phyloP scores from a whole-genome alignment of 2,888 invertebrate species.

The Dynastes tityus region DNA sequence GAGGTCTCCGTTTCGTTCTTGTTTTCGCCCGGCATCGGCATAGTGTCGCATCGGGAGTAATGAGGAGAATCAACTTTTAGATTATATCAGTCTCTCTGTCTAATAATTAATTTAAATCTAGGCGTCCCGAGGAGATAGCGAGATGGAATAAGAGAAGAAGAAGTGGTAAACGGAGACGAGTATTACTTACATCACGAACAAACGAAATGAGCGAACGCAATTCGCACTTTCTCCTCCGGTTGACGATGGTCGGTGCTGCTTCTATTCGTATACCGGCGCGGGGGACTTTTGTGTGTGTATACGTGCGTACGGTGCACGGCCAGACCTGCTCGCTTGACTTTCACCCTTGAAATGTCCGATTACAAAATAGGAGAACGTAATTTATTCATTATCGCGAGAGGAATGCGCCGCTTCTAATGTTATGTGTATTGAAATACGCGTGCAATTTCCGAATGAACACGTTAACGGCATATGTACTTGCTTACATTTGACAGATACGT shows the following conservation, averaged over 20 bases:
- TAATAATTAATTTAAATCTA: conserved; percentile 55
- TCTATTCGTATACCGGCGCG: conserved; percentile 15
- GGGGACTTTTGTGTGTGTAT: neutral
- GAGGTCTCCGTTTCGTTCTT: conserved; percentile 10
- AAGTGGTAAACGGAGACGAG: conserved; percentile 26
- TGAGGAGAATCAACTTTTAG: conserved; percentile 52
- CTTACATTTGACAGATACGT: too few species aligned
- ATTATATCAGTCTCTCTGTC: conserved; percentile 51
- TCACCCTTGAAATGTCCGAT: conserved; percentile 64
- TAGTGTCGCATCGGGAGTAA: conserved; percentile 20
- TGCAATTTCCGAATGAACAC: too few species aligned
- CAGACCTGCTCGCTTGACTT: conserved; percentile 61
- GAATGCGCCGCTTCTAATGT: neutral
- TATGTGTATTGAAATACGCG: too few species aligned
- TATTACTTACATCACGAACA: conserved; percentile 36
- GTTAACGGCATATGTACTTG: too few species aligned
- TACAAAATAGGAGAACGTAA: conserved; percentile 60
- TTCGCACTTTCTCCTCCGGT: conserved; percentile 46
- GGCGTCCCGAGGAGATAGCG: conserved; percentile 50
- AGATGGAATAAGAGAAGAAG: neutral
- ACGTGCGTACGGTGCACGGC: neutral
- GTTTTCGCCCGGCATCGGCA: neutral
- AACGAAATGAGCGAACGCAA: conserved; percentile 14
- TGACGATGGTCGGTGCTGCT: neutral
- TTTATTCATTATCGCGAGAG: conserved; percentile 34